These are phyloP conservation scores for Zonitis immaculata DNA, from an alignment of 2,888 invertebrate genomes.

Conservation along the genomic window DNA sequence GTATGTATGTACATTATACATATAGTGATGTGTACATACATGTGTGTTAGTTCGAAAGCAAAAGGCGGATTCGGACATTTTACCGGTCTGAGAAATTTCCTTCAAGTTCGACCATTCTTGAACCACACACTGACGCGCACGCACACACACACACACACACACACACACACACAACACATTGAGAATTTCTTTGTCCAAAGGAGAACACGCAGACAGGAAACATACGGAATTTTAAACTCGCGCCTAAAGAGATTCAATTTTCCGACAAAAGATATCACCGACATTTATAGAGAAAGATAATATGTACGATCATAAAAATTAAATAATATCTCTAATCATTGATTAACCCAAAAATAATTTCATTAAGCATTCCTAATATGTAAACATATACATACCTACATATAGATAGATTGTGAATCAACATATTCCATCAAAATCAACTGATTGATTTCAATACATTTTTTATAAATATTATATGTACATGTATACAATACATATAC, in stretches of 20 bases:
- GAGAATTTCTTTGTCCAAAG: constrained; percentile 4
- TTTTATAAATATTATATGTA: too few relatives aligned
- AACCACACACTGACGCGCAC: too few relatives aligned
- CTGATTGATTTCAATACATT: too few relatives aligned
- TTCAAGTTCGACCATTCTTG: constrained; percentile 1
- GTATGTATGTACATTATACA: neutral
- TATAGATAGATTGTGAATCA: too few relatives aligned
- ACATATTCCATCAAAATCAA: too few relatives aligned
- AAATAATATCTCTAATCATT: too few relatives aligned
- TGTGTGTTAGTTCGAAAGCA: neutral
- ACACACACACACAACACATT: neutral
- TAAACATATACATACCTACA: too few relatives aligned
- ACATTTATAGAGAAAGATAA: neutral
- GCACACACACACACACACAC: too few relatives aligned
- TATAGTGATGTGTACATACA: neutral
- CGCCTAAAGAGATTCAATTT: neutral
- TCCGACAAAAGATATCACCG: neutral
- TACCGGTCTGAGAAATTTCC: constrained; percentile 8
- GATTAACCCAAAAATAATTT: too few relatives aligned
- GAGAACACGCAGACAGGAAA: constrained; percentile 2
- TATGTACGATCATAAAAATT: neutral
- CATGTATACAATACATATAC: too few relatives aligned
- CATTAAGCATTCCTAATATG: too few relatives aligned
- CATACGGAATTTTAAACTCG: neutral
- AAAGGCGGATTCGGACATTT: constrained; percentile 7